A percentile compares a stretch with the other conserved stretches of the same genome.
These are phyloP conservation scores for Cyanocitta stelleri DNA, from an alignment of 2,113 vertebrate species.

Conservation along the genomic window DNA sequence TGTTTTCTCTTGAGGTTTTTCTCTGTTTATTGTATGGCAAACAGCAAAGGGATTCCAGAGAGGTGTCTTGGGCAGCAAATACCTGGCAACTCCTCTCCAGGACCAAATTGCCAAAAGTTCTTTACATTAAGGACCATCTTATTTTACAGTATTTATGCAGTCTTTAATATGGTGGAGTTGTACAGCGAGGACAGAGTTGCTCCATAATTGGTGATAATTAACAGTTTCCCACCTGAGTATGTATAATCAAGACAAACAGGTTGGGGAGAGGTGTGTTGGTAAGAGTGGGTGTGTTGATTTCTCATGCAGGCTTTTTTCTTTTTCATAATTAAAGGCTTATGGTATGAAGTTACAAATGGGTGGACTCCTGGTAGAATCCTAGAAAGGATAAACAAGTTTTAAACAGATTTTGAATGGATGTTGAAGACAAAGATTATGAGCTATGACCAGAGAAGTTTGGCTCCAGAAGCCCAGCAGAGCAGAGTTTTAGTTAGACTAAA, in stretches of 20 bases:
- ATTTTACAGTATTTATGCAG: neutral
- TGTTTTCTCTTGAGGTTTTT: neutral
- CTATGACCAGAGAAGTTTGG: neutral
- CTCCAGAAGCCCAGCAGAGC: neutral
- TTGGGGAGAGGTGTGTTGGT: neutral
- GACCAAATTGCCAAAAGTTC: neutral
- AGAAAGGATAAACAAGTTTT: constrained; percentile 7
- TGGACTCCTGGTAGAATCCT: constrained; percentile 17
- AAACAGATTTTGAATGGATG: neutral
- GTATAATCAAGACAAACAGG: neutral
- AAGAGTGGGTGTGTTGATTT: constrained; percentile 33
- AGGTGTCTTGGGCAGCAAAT: neutral
- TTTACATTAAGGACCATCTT: neutral
- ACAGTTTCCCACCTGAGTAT: neutral
- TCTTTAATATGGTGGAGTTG: neutral
- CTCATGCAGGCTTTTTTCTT: neutral
- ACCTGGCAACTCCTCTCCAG: neutral
- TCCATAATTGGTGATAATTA: constrained; percentile 23
- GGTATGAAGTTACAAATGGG: neutral
- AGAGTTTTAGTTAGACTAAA: neutral
- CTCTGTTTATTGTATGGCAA: neutral
- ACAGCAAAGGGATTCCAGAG: neutral
- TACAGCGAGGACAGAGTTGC: neutral
- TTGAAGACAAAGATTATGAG: neutral
- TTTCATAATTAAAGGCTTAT: constrained; percentile 30